Evolutionary conservation across 2,888 invertebrate species (phyloP).

Genomic region (Prionchulus punctatus): DNA sequence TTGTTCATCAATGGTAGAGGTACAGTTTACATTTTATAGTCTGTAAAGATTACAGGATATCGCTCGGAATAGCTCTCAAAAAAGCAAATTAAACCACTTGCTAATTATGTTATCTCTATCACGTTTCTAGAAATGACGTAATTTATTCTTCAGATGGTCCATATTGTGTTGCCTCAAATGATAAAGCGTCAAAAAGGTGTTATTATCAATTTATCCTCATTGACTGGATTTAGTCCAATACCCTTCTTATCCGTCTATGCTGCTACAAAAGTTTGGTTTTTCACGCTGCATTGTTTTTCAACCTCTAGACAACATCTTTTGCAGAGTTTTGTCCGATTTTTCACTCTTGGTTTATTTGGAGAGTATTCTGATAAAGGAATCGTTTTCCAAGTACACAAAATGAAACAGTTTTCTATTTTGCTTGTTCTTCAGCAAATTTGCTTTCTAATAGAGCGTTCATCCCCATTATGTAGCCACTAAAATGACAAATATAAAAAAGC

Average conservation of each 20-base stretch:
- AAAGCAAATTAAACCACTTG: too few species aligned
- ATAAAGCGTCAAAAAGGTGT: slow-evolving; percentile 60
- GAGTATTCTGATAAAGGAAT: not conserved
- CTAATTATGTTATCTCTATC: too few species aligned
- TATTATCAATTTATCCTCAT: slow-evolving; percentile 74
- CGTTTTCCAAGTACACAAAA: not conserved
- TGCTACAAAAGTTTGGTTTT: slow-evolving; percentile 56
- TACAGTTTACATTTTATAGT: too few species aligned
- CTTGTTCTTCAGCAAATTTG: too few species aligned
- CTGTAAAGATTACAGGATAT: too few species aligned
- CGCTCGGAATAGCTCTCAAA: too few species aligned
- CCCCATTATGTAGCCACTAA: slow-evolving; percentile 82
- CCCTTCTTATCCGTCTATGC: slow-evolving; percentile 70
- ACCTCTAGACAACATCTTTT: not conserved
- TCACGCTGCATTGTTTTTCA: not conserved
- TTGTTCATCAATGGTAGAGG: too few species aligned
- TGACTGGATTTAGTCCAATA: slow-evolving; percentile 58
- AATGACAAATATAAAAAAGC: slow-evolving; percentile 17
- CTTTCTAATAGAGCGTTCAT: slow-evolving; percentile 59
- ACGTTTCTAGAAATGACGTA: too few species aligned
- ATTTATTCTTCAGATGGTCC: slow-evolving; percentile 60
- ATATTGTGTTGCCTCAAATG: slow-evolving; percentile 67
- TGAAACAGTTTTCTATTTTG: not conserved
- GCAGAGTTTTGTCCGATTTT: not conserved
- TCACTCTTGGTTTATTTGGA: not conserved